Conservation (phyloP, 2,888 invertebrate species). For the Caenorhabditis afra region DNA sequence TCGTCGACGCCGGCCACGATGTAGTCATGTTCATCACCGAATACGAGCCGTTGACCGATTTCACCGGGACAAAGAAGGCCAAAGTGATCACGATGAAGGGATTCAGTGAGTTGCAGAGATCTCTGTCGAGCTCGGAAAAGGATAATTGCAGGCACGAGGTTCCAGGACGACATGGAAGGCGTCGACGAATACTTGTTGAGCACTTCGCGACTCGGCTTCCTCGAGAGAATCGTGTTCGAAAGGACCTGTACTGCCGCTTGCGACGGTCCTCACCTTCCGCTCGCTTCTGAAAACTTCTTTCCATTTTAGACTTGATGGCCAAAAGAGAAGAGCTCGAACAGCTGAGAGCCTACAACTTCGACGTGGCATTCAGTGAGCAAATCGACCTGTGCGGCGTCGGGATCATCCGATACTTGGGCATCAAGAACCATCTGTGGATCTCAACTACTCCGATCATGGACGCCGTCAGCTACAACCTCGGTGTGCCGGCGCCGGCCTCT, state of each 20-base stretch:
- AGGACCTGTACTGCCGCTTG: slow-evolving; percentile 61
- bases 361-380: slow-evolving; percentile 75
- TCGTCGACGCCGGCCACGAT: slow-evolving; percentile 74
- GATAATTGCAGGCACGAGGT: slow-evolving; percentile 39
- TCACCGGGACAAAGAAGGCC: slow-evolving; percentile 73
- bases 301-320: slow-evolving; percentile 67
- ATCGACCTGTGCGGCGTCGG: slow-evolving; percentile 75
- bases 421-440: slow-evolving; percentile 74
- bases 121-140: background rate
- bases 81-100: slow-evolving; percentile 73
- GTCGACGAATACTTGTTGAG: slow-evolving; percentile 41
- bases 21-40: slow-evolving; percentile 75
- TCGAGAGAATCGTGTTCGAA: slow-evolving; percentile 66
- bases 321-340: slow-evolving; percentile 68
- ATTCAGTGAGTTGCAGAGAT: slow-evolving; percentile 57
- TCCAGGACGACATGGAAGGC: slow-evolving; percentile 58
- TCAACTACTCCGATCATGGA: slow-evolving; percentile 77
- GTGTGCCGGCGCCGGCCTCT: slow-evolving; percentile 72
- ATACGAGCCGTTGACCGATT: slow-evolving; percentile 55
- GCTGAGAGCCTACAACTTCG: slow-evolving; percentile 70
- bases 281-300: background rate
- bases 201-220: slow-evolving; percentile 48
- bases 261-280: slow-evolving; percentile 47
- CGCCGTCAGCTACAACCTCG: slow-evolving; percentile 72
- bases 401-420: slow-evolving; percentile 70